These are phyloP conservation scores for Lasiurus borealis DNA, from an alignment of 2,113 vertebrate species.

Conservation along the genomic window DNA sequence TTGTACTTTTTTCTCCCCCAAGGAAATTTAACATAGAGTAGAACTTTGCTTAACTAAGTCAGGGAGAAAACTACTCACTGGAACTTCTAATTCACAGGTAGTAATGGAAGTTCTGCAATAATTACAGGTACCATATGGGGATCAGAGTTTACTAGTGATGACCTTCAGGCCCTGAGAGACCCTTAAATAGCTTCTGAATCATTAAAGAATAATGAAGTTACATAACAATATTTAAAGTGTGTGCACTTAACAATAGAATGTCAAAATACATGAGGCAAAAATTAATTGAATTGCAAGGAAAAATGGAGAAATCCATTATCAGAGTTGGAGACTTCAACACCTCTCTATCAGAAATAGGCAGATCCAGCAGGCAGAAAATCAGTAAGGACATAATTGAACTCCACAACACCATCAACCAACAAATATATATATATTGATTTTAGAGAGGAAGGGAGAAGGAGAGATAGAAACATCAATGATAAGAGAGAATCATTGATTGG, in stretches of 20 bases:
- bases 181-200: not conserved
- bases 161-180: not conserved
- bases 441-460: too few relatives aligned
- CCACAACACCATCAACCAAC: not conserved
- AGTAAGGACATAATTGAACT: not conserved
- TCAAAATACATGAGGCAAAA: not conserved
- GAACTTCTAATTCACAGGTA: not conserved
- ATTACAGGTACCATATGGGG: not conserved
- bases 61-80: constrained; percentile 1
- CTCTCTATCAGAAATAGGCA: not conserved
- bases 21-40: constrained; percentile 41
- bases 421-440: too few relatives aligned
- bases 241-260: not conserved
- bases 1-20: not conserved
- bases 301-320: not conserved
- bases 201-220: not conserved
- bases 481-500: too few relatives aligned
- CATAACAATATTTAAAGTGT: not conserved
- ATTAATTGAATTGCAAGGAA: not conserved
- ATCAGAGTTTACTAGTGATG: not conserved
- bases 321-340: not conserved
- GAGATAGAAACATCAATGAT: too few relatives aligned
- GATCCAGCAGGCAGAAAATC: not conserved
- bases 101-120: not conserved
- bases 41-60: not conserved